Evolutionary conservation across 2,888 invertebrate genomes (phyloP).

Genomic region (Labia minor): DNA sequence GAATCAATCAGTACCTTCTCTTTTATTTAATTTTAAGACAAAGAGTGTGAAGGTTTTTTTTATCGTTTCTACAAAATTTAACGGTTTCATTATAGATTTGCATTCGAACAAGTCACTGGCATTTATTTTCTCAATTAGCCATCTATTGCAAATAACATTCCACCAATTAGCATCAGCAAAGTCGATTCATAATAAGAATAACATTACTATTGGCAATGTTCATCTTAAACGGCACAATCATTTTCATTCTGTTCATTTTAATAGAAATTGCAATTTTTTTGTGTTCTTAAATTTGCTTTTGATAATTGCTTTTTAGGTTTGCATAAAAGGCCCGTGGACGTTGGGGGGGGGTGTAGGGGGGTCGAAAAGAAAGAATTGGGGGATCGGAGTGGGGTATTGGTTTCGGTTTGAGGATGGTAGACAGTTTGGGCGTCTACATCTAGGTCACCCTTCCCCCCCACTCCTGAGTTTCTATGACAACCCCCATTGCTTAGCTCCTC

Average conservation of each 20-base stretch:
- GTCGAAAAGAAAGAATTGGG: background rate
- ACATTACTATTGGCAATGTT: background rate
- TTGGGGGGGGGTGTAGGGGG: no score
- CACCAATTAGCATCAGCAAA: background rate
- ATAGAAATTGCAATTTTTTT: background rate
- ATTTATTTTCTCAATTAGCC: conserved; percentile 1
- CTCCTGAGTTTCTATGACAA: background rate
- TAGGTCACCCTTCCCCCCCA: background rate
- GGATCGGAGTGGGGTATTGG: background rate
- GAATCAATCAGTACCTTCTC: no score
- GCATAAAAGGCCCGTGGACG: background rate
- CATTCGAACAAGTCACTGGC: conserved; percentile 3
- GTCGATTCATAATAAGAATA: background rate
- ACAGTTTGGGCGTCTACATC: background rate
- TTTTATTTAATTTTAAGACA: no score
- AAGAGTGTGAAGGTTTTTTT: no score
- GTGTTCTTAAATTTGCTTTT: background rate
- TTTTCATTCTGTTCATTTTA: no score
- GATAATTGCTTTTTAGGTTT: background rate
- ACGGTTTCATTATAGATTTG: background rate
- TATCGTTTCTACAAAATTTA: background rate
- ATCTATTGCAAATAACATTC: background rate
- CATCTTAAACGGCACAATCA: no score
- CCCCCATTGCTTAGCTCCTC: background rate
- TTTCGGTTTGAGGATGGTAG: background rate